phyloP scores from a whole-genome alignment of 2,113 vertebrate genomes.

The Sylvilagus bachmani region DNA sequence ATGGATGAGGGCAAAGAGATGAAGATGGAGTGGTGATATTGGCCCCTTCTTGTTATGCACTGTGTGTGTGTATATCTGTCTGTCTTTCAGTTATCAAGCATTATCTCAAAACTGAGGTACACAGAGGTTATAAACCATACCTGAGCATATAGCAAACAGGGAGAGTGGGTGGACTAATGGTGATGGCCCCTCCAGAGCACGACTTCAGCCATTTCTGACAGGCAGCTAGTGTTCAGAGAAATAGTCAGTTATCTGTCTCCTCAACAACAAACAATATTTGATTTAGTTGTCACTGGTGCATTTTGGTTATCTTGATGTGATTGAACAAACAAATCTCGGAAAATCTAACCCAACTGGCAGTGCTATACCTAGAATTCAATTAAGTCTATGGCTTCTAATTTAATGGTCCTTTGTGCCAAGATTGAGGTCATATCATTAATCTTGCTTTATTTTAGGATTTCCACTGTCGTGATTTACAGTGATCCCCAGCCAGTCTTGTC shows the following conservation, averaged over 20 bases:
- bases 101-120: not conserved
- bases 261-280: not conserved
- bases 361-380: conserved; percentile 62
- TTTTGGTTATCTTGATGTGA: conserved; percentile 34
- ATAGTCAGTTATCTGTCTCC: not conserved
- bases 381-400: conserved; percentile 66
- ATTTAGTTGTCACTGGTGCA: not conserved
- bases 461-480: conserved; percentile 46
- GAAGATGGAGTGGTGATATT: not conserved
- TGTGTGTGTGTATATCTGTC: not conserved
- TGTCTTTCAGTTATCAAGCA: not conserved
- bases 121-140: not conserved
- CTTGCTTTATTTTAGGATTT: conserved; percentile 77
- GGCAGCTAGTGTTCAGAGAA: not conserved
- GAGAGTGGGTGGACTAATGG: not conserved
- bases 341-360: conserved; percentile 47
- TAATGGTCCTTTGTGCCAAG: conserved; percentile 56
- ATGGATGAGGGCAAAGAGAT: not conserved
- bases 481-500: conserved; percentile 50
- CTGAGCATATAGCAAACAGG: not conserved
- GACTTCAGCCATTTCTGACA: not conserved
- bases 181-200: not conserved
- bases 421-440: conserved; percentile 65
- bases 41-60: not conserved
- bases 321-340: conserved; percentile 35